These are phyloP conservation scores for Plectus sambesii DNA, from an alignment of 1,140 invertebrate species.

Conservation along the genomic window DNA sequence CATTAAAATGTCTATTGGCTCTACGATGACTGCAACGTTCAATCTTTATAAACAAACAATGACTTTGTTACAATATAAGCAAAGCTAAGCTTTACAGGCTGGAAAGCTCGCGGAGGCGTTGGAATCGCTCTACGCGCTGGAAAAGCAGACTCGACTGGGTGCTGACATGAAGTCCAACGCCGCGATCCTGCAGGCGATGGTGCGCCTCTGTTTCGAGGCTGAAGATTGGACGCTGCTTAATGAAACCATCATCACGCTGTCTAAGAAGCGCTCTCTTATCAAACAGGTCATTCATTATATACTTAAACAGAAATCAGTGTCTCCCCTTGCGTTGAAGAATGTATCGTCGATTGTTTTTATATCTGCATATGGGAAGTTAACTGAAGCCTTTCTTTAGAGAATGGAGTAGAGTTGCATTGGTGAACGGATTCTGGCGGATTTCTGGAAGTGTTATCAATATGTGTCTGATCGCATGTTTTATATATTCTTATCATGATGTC, in stretches of 20 bases:
- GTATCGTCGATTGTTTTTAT: conserved; percentile 4
- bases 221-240: conserved; percentile 83
- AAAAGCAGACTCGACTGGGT: conserved; percentile 88
- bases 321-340: not conserved
- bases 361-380: conserved; percentile 10
- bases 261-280: conserved; percentile 84
- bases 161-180: conserved; percentile 89
- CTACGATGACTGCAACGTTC: no score
- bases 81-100: conserved; percentile 49
- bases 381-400: no score
- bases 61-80: not conserved
- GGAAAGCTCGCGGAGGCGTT: conserved; percentile 84
- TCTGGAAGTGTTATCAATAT: no score
- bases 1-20: not conserved
- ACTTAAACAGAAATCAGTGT: conserved; percentile 3
- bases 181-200: conserved; percentile 79
- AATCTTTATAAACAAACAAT: conserved; percentile 9
- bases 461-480: no score
- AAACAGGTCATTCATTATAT: conserved; percentile 63
- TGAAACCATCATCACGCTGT: conserved; percentile 80
- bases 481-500: no score
- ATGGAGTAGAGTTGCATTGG: no score
- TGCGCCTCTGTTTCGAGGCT: conserved; percentile 82
- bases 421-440: no score
- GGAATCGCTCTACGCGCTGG: conserved; percentile 73